Evolutionary conservation across 2,888 invertebrate species (phyloP).

Genomic region (Plebejus melissa): DNA sequence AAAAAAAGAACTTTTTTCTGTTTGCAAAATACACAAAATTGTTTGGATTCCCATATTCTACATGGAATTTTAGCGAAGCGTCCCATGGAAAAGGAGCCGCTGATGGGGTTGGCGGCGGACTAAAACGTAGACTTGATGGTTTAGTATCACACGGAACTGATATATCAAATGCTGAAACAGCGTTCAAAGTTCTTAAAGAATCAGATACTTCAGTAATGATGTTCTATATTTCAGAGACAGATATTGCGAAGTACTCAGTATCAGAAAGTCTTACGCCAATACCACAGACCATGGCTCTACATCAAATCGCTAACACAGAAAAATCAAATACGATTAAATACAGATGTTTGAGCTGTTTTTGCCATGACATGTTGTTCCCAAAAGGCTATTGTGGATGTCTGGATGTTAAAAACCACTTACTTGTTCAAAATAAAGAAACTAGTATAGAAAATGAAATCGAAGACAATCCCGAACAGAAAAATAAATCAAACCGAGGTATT

Average conservation of each 20-base stretch:
- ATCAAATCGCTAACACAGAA: constrained; percentile 18
- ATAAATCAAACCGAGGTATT: no score
- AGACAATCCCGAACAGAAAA: no score
- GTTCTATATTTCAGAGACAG: constrained; percentile 7
- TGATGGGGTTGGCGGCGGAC: constrained; percentile 8
- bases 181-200: neutral
- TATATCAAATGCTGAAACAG: neutral
- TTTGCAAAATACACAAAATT: constrained; percentile 12
- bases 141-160: constrained; percentile 11
- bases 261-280: neutral
- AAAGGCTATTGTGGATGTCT: constrained; percentile 18
- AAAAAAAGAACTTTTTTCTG: neutral
- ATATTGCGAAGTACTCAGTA: constrained; percentile 7
- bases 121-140: neutral
- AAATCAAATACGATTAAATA: neutral
- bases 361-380: neutral
- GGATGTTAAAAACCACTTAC: constrained; percentile 14
- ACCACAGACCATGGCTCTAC: constrained; percentile 19
- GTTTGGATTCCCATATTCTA: constrained; percentile 14
- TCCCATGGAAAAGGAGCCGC: constrained; percentile 17
- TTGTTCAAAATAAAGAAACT: neutral
- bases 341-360: constrained; percentile 7
- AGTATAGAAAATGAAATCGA: no score
- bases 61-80: constrained; percentile 9
- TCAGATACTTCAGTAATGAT: constrained; percentile 15